Conservation (phyloP, 2,797 vertebrate genomes). For the Pipistrellus kuhlii region DNA sequence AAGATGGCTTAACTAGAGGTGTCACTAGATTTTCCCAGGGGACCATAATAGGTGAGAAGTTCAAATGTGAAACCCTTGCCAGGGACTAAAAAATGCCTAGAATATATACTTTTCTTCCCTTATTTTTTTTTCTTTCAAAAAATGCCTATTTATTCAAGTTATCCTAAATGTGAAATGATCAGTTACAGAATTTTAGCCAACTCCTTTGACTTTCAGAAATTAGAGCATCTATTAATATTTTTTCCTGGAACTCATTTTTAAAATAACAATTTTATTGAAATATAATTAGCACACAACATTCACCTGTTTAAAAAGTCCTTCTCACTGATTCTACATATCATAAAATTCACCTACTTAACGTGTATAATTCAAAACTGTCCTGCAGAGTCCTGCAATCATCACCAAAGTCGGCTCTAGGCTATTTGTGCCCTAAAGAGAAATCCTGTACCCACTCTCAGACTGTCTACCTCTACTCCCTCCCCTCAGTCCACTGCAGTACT, state of each 20-base stretch:
- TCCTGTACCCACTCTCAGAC: rapidly evolving
- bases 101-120: neutral
- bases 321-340: neutral
- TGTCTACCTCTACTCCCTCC: neutral
- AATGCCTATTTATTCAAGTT: neutral
- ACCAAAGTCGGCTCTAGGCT: neutral
- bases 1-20: neutral
- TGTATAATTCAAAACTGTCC: neutral
- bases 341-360: neutral
- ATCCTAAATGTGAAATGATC: neutral
- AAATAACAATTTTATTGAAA: neutral
- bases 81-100: neutral
- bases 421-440: neutral
- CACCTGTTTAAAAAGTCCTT: neutral
- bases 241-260: neutral
- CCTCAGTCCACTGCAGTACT: neutral
- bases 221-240: neutral
- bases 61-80: neutral
- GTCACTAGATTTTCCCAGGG: neutral
- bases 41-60: neutral
- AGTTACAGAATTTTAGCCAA: neutral
- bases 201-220: neutral
- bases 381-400: neutral
- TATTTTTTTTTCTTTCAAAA: neutral
- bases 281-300: neutral